Base-by-base conservation (phyloP, 2,888 invertebrate species). In the Rhorus exstirpatorius region DNA sequence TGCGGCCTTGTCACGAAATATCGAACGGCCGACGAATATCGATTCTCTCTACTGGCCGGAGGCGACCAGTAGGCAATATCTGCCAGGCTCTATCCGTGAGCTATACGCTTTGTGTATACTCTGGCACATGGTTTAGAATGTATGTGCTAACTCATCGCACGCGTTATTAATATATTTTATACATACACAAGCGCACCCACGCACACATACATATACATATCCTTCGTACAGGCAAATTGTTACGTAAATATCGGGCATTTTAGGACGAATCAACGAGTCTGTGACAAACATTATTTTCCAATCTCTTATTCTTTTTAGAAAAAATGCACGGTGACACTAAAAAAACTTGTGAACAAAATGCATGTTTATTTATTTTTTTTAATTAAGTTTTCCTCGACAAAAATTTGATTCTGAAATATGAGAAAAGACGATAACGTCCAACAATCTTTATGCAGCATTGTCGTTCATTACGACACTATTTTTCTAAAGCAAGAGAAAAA, bases 1-100 rank as follows among this genome's bases (percentile, higher is more conserved):
- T 85, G 83, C 87, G 91, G 90, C 91, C 91, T 91, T 91, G 91
- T 87, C 83, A 82, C 79, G 85, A 79, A 85, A 87, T 89, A 91
- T 91, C 90, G 91, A 91, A 84, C 89, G 84, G 81, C 68, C 70
- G 46, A 84, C 80, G 58, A 86, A 89, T 90, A 91, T 91, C 89
- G 91, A 91, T 90, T 90, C 81, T 77, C 83, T 74, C 83, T 58
- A 74, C 81, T 78, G 61, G 44, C 65, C 84, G 24, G 76, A 76
- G 76, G 65, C 65, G 74, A 55, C 74, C 79, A 78, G 53, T 75
- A 46, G 81, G 31, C 24, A 60, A 77, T 68, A 68, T 63, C 53
- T 61, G 46, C 31, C 53, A 58, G 51, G 17, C 65, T 65, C 80
- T 10, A 46, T 71, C 46, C 12, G 49, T 68, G 31, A 68, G 60